Base-by-base conservation (phyloP, 2,113 vertebrate genomes). In the Cebus imitator region DNA sequence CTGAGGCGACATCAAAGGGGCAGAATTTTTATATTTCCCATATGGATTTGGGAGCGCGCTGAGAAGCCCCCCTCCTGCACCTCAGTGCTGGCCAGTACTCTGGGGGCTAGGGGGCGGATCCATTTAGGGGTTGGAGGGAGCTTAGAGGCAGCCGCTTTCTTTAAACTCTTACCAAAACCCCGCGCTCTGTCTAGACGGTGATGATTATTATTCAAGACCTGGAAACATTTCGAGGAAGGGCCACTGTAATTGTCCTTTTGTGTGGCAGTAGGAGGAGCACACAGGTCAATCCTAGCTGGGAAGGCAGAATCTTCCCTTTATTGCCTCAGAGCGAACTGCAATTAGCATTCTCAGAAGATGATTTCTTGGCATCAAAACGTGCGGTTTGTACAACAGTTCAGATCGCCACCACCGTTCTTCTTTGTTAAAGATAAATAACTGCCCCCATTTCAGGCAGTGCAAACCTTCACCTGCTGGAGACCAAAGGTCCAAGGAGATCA, bases 201-300 rank as follows among this genome's bases (percentile, higher is more conserved):
- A 88, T 89, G 88, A 93, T 96, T 96, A 96, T 91, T 97, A 97
- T 88, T 97, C 95, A 95, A 96, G 97, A 97, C 93, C 95, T 91
- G 93, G 97, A 97, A 93, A 61, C 80, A 57, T 91, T 97, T 97
- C 79, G 70, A 97, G 91, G 73, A 97, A 94, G 97, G 97, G 95
- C 88, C 37, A 0, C 96, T 97, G 95, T 96, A 96, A 98, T 97
- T 97, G 97, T 98, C 98, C 97, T 98, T 97, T 96, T 94, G 95
- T 87, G 87, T 97, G 98, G 98, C 98, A 94, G 97, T 98, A 97
- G 98, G 96, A 98, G 98, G 98, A 98, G 97, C 97, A 98, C 91
- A 96, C 96, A 97, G 96, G 95, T 97, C 95, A 79, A 96, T 95
- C 78, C 83, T 95, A 37, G 35, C 4, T 2, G 94, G 86, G 92